Percentiles rank a stretch among this genome's conserved stretches.
Evolutionary conservation across 2,797 vertebrate species (phyloP).

Genomic region (Buphagus erythrorhynchus): DNA sequence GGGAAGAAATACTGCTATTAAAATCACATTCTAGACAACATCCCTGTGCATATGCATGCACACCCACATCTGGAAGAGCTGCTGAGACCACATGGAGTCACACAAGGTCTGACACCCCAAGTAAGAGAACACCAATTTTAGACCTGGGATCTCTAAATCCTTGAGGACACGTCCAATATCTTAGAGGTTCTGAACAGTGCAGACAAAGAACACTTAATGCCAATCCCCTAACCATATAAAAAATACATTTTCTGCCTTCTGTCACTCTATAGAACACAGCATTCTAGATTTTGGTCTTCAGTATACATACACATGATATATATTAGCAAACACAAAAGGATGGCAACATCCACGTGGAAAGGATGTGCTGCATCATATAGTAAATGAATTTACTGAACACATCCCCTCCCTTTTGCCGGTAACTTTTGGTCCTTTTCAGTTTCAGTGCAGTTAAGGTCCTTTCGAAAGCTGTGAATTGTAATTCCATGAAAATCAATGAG

Average conservation of each 20-base stretch:
- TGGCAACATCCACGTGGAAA: background rate
- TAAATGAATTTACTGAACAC: background rate
- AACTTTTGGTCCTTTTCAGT: background rate
- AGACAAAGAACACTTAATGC: background rate
- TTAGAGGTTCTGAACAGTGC: background rate
- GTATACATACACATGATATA: rapidly evolving
- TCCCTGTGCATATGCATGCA: background rate
- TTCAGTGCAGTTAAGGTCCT: background rate
- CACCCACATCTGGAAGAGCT: background rate
- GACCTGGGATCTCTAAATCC: background rate
- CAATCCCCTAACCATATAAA: background rate
- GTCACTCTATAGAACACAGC: background rate
- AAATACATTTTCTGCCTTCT: background rate
- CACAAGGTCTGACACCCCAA: background rate
- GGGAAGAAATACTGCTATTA: background rate
- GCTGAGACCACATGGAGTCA: background rate
- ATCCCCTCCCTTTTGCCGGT: background rate
- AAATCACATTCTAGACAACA: background rate
- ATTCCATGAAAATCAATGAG: background rate
- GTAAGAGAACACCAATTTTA: background rate
- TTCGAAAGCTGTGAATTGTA: background rate
- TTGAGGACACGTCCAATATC: background rate
- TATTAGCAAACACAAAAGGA: background rate
- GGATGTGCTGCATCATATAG: background rate
- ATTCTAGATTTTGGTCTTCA: background rate